Conservation (phyloP, 1,140 invertebrate species). For the Drosophila ananassae region DNA sequence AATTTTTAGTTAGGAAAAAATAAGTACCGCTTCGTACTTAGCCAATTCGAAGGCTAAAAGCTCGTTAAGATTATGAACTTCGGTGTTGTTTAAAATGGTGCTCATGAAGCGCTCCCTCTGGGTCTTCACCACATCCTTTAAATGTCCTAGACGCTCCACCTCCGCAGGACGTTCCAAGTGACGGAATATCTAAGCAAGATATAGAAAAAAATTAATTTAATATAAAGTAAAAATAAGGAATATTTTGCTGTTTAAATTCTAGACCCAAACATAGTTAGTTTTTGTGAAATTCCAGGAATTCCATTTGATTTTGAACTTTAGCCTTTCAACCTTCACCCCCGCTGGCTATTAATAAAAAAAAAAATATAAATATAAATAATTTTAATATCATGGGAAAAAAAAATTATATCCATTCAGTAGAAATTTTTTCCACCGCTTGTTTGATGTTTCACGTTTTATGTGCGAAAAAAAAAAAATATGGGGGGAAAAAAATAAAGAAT, state of each 20-base stretch:
- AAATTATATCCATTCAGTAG: slow-evolving; percentile 4
- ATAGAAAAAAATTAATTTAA: slow-evolving; percentile 10
- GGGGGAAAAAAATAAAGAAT: slow-evolving; percentile 13
- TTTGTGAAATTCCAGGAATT: not conserved
- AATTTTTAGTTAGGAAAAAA: not conserved
- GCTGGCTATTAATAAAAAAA: not conserved
- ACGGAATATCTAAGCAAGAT: slow-evolving; percentile 87
- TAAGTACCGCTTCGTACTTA: slow-evolving; percentile 86
- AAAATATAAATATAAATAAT: slow-evolving; percentile 10
- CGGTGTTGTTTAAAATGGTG: slow-evolving; percentile 86
- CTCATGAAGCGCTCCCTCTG: slow-evolving; percentile 85
- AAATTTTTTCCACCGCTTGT: slow-evolving; percentile 23
- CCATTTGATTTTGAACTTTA: not conserved
- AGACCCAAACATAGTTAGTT: too few species aligned
- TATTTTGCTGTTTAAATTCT: too few species aligned
- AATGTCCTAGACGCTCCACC: slow-evolving; percentile 85
- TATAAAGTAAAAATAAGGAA: too few species aligned
- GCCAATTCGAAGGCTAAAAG: slow-evolving; percentile 86
- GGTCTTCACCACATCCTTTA: slow-evolving; percentile 85
- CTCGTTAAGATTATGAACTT: slow-evolving; percentile 85
- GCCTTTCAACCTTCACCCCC: slow-evolving; percentile 5
- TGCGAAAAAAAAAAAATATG: slow-evolving; percentile 19
- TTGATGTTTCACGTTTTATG: slow-evolving; percentile 41
- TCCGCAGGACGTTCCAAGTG: slow-evolving; percentile 90
- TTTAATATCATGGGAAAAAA: slow-evolving; percentile 7